These are phyloP conservation scores for Eupithecia exiguata DNA, from an alignment of 2,888 invertebrate species.

Conservation along the genomic window DNA sequence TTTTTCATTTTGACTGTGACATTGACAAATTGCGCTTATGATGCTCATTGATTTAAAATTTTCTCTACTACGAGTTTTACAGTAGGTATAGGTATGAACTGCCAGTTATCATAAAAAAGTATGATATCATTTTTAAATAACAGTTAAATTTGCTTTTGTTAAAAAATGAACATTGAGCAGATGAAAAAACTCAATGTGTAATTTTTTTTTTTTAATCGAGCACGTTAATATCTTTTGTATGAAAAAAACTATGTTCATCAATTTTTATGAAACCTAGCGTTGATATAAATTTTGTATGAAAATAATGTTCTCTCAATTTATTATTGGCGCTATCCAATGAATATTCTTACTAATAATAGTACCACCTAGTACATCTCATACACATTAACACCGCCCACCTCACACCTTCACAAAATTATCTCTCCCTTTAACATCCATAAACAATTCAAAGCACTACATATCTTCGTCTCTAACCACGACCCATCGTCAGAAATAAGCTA, in stretches of 20 bases:
- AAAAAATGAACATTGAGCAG: not conserved
- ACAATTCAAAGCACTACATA: not conserved
- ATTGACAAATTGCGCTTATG: not conserved
- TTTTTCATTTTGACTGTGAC: conserved; percentile 3
- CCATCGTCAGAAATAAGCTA: not conserved
- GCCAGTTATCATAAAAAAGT: not conserved
- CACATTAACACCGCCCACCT: not conserved
- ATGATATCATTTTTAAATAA: not conserved
- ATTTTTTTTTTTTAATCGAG: not conserved
- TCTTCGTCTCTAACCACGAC: not conserved
- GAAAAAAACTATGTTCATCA: not conserved
- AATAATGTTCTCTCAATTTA: not conserved
- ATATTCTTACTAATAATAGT: not conserved
- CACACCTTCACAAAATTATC: not conserved
- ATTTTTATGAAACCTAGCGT: not conserved
- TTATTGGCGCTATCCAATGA: not conserved
- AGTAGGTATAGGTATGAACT: not conserved
- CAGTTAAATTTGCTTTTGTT: not conserved
- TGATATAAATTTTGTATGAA: not conserved
- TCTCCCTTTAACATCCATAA: not conserved
- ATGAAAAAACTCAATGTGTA: not conserved
- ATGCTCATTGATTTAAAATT: not conserved
- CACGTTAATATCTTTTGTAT: not conserved
- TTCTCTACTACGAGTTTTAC: not conserved
- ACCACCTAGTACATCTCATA: not conserved